Evolutionary conservation across 2,113 vertebrate species (phyloP).

Genomic region (Pongo pygmaeus): DNA sequence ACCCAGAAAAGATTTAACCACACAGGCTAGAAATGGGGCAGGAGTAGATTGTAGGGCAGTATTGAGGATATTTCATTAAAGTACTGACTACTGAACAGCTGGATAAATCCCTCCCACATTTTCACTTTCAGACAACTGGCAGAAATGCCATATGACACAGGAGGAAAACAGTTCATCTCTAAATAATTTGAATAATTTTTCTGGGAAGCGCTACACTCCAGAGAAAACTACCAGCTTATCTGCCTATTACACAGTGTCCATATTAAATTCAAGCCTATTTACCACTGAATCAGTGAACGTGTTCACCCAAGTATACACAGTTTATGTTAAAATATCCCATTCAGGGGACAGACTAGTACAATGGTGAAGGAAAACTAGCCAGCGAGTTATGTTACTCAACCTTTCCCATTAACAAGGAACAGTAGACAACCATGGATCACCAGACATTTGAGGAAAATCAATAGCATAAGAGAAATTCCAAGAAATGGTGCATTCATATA

Average conservation of each 20-base stretch:
- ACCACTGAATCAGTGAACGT: neutral
- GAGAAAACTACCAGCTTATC: neutral
- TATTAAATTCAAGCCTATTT: conserved; percentile 10
- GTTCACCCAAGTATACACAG: neutral
- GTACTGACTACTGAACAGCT: neutral
- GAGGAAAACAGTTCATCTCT: neutral
- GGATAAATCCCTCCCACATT: neutral
- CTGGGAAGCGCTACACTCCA: neutral
- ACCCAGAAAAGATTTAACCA: neutral
- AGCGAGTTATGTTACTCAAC: neutral
- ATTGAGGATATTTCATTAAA: neutral
- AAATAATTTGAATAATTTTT: neutral
- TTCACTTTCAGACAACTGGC: neutral
- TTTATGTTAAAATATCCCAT: neutral
- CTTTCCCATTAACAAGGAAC: neutral
- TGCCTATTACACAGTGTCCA: neutral
- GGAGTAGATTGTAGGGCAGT: neutral
- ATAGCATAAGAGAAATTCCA: neutral
- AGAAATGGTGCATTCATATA: neutral
- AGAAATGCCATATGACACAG: neutral
- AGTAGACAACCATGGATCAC: neutral
- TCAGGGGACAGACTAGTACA: neutral
- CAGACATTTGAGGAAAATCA: neutral
- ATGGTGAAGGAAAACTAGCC: neutral
- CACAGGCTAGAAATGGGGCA: neutral